These are phyloP conservation scores for Sarcophaga rosellei DNA, from an alignment of 2,888 invertebrate genomes.

Conservation along the genomic window DNA sequence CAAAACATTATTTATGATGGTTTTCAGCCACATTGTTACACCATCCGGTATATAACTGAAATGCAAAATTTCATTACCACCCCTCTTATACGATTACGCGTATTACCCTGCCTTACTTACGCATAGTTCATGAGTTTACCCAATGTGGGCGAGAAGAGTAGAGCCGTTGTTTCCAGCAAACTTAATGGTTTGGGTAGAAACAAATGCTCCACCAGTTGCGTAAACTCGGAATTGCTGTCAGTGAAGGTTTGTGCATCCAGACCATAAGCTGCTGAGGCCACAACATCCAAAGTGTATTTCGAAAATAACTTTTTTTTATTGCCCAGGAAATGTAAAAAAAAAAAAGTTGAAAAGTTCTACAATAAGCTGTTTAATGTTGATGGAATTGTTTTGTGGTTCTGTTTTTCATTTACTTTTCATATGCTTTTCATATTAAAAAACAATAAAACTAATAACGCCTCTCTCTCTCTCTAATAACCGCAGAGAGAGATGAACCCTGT, in stretches of 20 bases:
- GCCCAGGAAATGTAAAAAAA: background rate
- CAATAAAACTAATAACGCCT: too few species aligned
- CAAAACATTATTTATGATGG: constrained; percentile 69
- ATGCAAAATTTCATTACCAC: background rate
- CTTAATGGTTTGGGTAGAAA: constrained; percentile 73
- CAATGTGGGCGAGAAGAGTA: constrained; percentile 74
- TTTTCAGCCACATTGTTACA: constrained; percentile 72
- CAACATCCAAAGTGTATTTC: constrained; percentile 75
- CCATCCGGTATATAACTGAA: constrained; percentile 72
- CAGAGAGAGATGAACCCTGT: too few species aligned
- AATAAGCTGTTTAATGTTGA: too few species aligned
- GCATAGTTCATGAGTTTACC: constrained; percentile 71
- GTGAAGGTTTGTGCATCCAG: constrained; percentile 73
- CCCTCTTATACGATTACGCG: background rate
- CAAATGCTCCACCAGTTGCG: constrained; percentile 71
- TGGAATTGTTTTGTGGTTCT: too few species aligned
- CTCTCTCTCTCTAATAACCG: too few species aligned
- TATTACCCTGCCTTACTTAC: constrained; percentile 63
- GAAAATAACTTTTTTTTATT: constrained; percentile 71
- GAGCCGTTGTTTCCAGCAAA: constrained; percentile 71
- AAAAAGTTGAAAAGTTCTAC: background rate
- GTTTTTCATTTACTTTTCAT: too few species aligned
- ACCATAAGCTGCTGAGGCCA: constrained; percentile 75
- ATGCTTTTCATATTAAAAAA: background rate
- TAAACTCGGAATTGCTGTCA: constrained; percentile 70